A percentile compares a stretch with the other conserved stretches of the same genome.
These are phyloP conservation scores for Dorcus parallelipipedus DNA, from an alignment of 2,888 invertebrate genomes.

Conservation along the genomic window DNA sequence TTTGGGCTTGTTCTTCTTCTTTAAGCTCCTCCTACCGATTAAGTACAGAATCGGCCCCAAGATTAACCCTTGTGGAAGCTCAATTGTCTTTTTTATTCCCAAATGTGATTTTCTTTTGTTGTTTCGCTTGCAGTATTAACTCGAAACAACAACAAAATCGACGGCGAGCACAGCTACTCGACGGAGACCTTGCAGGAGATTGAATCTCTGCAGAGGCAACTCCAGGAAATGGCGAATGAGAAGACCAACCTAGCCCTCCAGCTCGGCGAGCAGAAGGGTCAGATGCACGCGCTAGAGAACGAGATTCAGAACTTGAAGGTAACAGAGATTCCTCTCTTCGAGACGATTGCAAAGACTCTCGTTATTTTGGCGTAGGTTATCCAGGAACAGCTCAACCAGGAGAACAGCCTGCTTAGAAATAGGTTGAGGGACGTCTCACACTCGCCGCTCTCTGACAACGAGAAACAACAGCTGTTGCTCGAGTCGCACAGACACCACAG, in stretches of 20 bases:
- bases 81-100: background rate
- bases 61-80: no score
- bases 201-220: conserved; percentile 61
- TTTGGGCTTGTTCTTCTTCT: no score
- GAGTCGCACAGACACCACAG: conserved; percentile 67
- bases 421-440: conserved; percentile 75
- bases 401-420: conserved; percentile 72
- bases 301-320: conserved; percentile 73
- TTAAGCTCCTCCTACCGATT: no score
- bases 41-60: no score
- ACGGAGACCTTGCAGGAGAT: conserved; percentile 58
- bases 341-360: conserved; percentile 12
- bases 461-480: conserved; percentile 76
- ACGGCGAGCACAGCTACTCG: conserved; percentile 23
- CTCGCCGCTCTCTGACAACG: conserved; percentile 78
- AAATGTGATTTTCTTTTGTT: background rate
- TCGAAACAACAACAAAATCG: conserved; percentile 42
- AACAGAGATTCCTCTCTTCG: background rate
- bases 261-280: conserved; percentile 62
- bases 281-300: conserved; percentile 63
- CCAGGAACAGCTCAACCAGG: conserved; percentile 69
- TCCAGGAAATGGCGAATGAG: conserved; percentile 63
- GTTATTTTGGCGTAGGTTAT: conserved; percentile 58
- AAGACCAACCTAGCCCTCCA: conserved; percentile 64
- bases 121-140: conserved; percentile 27